A percentile compares a stretch with the other conserved stretches of the same genome.
Conservation (phyloP, 2,113 vertebrate species). For the Cranoglanis bouderius region DNA sequence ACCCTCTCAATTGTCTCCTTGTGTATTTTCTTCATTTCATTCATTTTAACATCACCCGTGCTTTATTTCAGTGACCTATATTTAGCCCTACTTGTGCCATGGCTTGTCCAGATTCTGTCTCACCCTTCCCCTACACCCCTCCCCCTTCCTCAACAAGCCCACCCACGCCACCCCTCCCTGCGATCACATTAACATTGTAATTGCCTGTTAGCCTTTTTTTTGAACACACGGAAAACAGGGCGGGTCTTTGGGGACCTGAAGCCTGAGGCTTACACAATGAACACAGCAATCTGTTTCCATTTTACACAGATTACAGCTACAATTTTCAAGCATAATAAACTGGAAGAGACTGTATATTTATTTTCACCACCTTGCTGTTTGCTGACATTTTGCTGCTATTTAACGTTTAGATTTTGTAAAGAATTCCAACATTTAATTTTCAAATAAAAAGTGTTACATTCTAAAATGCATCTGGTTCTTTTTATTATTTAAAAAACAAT, state of each 20-base stretch:
- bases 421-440: background rate
- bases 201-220: constrained; percentile 85
- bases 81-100: constrained; percentile 26
- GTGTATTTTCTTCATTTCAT: background rate
- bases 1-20: background rate
- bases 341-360: background rate
- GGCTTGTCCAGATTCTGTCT: constrained; percentile 42
- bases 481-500: background rate
- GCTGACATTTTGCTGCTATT: background rate
- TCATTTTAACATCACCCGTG: background rate
- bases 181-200: constrained; percentile 94
- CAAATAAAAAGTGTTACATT: background rate
- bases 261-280: constrained; percentile 66
- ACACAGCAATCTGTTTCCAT: constrained; percentile 75
- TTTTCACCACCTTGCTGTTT: background rate
- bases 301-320: constrained; percentile 62
- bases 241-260: constrained; percentile 63
- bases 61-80: constrained; percentile 22
- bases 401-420: background rate
- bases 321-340: constrained; percentile 22
- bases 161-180: constrained; percentile 56
- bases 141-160: constrained; percentile 51
- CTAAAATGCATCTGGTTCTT: background rate
- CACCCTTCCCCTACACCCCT: constrained; percentile 55
- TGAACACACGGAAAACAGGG: constrained; percentile 65